Evolutionary conservation across 2,888 invertebrate species (phyloP).

Genomic region (Hyles lineata): DNA sequence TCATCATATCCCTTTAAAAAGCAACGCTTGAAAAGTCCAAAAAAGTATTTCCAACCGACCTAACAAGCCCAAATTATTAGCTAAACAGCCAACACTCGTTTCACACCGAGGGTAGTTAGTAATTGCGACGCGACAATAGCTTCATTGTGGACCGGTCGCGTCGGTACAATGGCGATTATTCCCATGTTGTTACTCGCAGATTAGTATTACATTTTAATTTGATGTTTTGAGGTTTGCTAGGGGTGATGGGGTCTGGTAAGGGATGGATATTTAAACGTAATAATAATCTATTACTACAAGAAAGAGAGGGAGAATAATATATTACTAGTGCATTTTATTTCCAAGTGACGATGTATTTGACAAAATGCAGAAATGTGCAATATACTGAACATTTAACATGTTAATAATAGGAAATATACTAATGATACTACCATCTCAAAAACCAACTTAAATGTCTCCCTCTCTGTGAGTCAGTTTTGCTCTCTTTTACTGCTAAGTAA

Average conservation of each 20-base stretch:
- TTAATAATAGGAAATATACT: too few species aligned
- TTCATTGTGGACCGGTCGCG: conserved; percentile 5
- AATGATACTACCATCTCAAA: too few species aligned
- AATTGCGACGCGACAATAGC: conserved; percentile 8
- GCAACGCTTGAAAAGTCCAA: too few species aligned
- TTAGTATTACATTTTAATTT: conserved; percentile 61
- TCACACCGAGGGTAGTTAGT: neutral
- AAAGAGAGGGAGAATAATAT: too few species aligned
- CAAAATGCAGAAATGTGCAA: too few species aligned
- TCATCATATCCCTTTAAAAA: too few species aligned
- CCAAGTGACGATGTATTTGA: too few species aligned
- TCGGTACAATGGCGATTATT: neutral
- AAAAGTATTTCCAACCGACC: neutral
- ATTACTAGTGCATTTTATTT: too few species aligned
- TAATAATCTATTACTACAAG: neutral
- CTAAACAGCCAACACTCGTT: neutral
- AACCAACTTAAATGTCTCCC: too few species aligned
- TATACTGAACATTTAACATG: too few species aligned
- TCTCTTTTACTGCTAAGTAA: too few species aligned
- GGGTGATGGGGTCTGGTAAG: neutral
- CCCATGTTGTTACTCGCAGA: conserved; percentile 34
- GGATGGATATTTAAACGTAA: neutral
- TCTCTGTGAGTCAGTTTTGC: too few species aligned
- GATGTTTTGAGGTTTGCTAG: conserved; percentile 28
- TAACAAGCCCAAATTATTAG: neutral